phyloP scores from a whole-genome alignment of 2,113 vertebrate genomes.

The Prunella himalayana region DNA sequence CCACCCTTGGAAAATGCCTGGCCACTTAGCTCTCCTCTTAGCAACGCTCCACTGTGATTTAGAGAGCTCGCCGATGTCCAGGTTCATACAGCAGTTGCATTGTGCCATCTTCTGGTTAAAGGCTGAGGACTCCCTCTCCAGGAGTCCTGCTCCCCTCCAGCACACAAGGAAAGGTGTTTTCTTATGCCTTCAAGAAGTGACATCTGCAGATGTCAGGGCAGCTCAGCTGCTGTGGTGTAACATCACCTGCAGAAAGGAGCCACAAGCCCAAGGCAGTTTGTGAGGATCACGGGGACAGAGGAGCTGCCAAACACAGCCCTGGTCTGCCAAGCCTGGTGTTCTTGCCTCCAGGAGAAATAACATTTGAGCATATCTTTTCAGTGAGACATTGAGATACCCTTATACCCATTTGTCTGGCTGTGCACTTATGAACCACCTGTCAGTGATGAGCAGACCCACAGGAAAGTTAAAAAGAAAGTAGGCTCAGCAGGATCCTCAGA shows the following conservation, averaged over 20 bases:
- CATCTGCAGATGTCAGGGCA: neutral
- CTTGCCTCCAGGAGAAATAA: neutral
- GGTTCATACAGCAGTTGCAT: slow-evolving; percentile 34
- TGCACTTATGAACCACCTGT: neutral
- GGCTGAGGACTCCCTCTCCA: neutral
- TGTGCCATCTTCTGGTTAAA: slow-evolving; percentile 68
- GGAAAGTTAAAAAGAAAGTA: neutral
- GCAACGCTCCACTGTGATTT: fast-evolving
- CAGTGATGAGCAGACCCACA: neutral
- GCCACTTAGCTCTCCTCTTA: neutral
- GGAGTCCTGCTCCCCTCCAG: neutral
- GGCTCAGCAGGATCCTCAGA: neutral
- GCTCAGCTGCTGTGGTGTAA: neutral
- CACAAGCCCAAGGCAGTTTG: neutral
- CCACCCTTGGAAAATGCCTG: neutral
- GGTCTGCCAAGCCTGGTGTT: neutral
- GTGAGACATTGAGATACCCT: neutral
- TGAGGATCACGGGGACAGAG: fast-evolving
- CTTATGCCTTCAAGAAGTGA: neutral
- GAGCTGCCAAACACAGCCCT: neutral
- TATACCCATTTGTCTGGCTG: neutral
- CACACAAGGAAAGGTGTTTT: neutral
- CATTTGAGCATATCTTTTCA: neutral
- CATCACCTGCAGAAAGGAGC: neutral
- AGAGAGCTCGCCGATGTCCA: neutral